phyloP scores from a whole-genome alignment of 2,797 vertebrate species.

The Coilia nasus region DNA sequence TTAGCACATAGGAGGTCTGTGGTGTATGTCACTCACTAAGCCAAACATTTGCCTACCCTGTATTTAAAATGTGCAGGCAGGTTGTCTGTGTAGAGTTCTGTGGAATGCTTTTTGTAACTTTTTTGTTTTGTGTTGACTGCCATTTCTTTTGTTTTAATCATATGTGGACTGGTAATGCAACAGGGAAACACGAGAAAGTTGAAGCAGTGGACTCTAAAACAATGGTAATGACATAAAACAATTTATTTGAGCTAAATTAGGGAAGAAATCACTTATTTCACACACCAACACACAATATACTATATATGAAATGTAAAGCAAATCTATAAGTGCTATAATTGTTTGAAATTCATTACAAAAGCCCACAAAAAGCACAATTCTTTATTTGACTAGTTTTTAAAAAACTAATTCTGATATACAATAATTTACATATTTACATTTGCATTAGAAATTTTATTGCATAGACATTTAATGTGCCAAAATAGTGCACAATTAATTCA shows the following conservation, averaged over 20 bases:
- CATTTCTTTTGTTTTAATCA: background rate
- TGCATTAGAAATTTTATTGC: background rate
- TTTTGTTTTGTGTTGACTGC: background rate
- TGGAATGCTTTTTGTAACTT: background rate
- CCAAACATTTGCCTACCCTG: background rate
- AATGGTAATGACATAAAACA: background rate
- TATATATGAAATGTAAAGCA: too few relatives aligned
- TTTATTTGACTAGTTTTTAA: background rate
- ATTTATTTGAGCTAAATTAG: constrained; percentile 7
- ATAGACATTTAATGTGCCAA: background rate
- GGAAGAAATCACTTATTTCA: too few relatives aligned
- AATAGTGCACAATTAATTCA: background rate
- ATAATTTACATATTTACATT: constrained; percentile 14
- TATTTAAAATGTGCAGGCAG: background rate
- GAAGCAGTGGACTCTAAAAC: background rate
- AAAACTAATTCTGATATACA: background rate
- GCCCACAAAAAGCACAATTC: too few relatives aligned
- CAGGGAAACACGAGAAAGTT: background rate
- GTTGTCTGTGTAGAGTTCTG: background rate
- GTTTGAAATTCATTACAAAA: background rate
- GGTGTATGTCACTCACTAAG: too few relatives aligned
- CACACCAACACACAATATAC: too few relatives aligned
- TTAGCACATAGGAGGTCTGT: too few relatives aligned
- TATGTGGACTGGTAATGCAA: background rate
- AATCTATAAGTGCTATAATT: background rate